phyloP scores from a whole-genome alignment of 2,113 vertebrate species.

The Nerophis lumbriciformis region DNA sequence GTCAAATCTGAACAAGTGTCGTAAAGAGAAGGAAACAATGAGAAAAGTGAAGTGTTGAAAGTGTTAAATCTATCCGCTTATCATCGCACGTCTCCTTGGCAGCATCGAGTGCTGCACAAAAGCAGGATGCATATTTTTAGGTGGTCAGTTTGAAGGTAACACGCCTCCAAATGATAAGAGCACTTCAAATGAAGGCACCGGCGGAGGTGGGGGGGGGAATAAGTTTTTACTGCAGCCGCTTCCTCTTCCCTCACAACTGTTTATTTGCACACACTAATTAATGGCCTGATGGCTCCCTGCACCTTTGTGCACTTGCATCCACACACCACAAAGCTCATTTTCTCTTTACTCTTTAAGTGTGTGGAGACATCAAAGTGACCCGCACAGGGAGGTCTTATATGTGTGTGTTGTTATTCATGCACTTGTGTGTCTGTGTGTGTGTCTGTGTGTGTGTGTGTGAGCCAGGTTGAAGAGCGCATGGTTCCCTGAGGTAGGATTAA shows the following conservation, averaged over 20 bases:
- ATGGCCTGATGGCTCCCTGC: slow-evolving; percentile 44
- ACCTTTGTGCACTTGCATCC: slow-evolving; percentile 26
- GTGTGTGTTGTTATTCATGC: slow-evolving; percentile 17
- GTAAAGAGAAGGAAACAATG: neutral
- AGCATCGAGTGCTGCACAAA: slow-evolving; percentile 55
- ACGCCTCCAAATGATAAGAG: slow-evolving; percentile 31
- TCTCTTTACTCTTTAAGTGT: slow-evolving; percentile 68
- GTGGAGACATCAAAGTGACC: slow-evolving; percentile 71
- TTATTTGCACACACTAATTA: slow-evolving; percentile 70
- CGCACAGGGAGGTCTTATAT: slow-evolving; percentile 46
- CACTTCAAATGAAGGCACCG: slow-evolving; percentile 40
- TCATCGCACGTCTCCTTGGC: no score
- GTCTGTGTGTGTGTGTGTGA: slow-evolving; percentile 37
- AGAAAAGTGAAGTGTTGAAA: no score
- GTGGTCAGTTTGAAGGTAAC: slow-evolving; percentile 47
- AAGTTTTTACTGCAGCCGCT: slow-evolving; percentile 58
- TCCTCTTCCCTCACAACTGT: slow-evolving; percentile 65
- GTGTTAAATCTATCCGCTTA: no score
- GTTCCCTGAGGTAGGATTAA: slow-evolving; percentile 79
- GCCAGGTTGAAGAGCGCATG: slow-evolving; percentile 63
- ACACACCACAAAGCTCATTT: slow-evolving; percentile 59
- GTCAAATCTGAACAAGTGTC: no score
- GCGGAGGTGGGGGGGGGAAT: slow-evolving; percentile 51
- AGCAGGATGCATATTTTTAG: slow-evolving; percentile 68
- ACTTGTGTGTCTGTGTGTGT: neutral